Percentiles rank a stretch among this genome's conserved stretches.
phyloP scores from a whole-genome alignment of 2,888 invertebrate genomes.

The Drosophila sordidula region DNA sequence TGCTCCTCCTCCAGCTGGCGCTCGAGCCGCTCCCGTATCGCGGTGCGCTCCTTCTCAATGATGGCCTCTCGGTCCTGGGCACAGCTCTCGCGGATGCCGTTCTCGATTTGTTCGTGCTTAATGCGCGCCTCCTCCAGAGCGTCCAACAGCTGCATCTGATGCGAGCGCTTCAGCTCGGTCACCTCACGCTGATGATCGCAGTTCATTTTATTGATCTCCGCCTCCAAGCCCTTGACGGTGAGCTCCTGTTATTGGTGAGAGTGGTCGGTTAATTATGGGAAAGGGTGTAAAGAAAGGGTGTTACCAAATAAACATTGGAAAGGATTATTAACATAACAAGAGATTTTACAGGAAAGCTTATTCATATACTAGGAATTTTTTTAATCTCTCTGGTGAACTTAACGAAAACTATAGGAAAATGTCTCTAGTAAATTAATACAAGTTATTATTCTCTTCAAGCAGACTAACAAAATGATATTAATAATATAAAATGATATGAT shows the following conservation, averaged over 20 bases:
- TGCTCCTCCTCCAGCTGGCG: conserved; percentile 87
- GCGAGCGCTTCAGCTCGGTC: conserved; percentile 85
- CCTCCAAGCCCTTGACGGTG: conserved; percentile 94
- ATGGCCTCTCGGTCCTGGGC: conserved; percentile 88
- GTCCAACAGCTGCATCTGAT: conserved; percentile 89
- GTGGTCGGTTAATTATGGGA: too few relatives aligned
- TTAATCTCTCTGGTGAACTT: too few relatives aligned
- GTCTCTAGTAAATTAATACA: too few relatives aligned
- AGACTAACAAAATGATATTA: too few relatives aligned
- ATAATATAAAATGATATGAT: too few relatives aligned
- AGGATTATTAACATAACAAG: too few relatives aligned
- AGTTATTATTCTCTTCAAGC: too few relatives aligned
- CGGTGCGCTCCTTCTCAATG: conserved; percentile 87
- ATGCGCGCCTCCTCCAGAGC: conserved; percentile 89
- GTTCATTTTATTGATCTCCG: conserved; percentile 92
- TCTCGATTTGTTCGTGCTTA: conserved; percentile 88
- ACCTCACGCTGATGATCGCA: conserved; percentile 89
- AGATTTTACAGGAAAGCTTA: too few relatives aligned
- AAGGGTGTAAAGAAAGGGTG: too few relatives aligned
- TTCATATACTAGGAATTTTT: too few relatives aligned
- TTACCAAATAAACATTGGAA: too few relatives aligned
- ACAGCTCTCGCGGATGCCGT: conserved; percentile 87
- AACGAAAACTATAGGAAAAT: too few relatives aligned
- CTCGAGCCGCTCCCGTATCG: conserved; percentile 87
- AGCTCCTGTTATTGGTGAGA: conserved; percentile 87